A percentile compares a stretch with the other conserved stretches of the same genome.
Conservation (phyloP, 2,888 invertebrate genomes). For the Lasius platythorax region DNA sequence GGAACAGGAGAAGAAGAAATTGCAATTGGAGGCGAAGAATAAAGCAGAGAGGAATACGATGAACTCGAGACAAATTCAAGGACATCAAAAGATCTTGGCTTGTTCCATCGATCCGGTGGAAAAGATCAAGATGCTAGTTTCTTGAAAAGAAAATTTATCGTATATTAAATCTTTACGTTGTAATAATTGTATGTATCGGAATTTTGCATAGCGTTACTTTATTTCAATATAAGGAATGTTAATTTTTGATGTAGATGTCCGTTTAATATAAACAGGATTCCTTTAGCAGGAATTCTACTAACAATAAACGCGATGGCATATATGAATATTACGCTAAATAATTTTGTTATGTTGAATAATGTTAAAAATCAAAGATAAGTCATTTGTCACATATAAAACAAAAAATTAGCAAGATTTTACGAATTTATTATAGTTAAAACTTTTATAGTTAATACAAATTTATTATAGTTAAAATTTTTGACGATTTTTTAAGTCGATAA, state of each 20-base stretch:
- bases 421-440: not conserved
- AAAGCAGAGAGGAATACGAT: constrained; percentile 66
- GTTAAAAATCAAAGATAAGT: not conserved
- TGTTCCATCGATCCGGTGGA: constrained; percentile 49
- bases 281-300: not conserved
- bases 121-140: not conserved
- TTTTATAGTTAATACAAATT: not conserved
- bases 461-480: not conserved
- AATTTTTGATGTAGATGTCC: not conserved
- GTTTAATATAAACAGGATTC: constrained; percentile 1
- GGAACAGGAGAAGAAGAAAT: constrained; percentile 27
- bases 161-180: not conserved
- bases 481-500: constrained; percentile 7
- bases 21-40: constrained; percentile 51
- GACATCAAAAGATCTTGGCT: constrained; percentile 50
- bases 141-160: not conserved
- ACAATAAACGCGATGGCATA: not conserved
- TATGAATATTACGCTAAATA: not conserved
- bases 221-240: not conserved
- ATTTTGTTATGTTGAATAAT: not conserved
- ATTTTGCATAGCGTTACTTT: not conserved
- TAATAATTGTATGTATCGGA: not conserved
- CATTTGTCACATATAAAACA: not conserved
- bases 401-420: not conserved
- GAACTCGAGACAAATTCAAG: constrained; percentile 70